Conservation (phyloP, 2,113 vertebrate genomes). For the Apteryx owenii region DNA sequence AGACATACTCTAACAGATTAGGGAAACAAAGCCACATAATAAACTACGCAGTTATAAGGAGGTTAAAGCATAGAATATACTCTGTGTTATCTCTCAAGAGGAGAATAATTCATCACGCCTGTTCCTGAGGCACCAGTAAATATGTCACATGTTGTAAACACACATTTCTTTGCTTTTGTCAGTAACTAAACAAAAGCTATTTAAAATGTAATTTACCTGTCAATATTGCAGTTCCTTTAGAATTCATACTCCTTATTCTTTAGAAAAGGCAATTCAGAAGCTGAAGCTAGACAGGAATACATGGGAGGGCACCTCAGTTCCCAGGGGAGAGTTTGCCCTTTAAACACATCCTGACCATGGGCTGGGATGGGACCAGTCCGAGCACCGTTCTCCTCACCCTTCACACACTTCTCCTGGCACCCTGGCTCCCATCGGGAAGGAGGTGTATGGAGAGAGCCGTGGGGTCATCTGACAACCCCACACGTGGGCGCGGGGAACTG, state of each 20-base stretch:
- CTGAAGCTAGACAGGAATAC: not conserved
- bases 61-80: not conserved
- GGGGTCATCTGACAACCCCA: not conserved
- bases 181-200: not conserved
- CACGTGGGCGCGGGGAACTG: rapidly evolving
- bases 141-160: not conserved
- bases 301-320: rapidly evolving
- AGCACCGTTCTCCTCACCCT: not conserved
- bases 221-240: not conserved
- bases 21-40: not conserved
- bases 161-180: not conserved
- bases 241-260: not conserved
- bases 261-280: not conserved
- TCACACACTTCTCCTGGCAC: rapidly evolving
- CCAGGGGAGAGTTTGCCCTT: not conserved
- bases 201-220: not conserved
- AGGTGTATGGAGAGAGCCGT: rapidly evolving
- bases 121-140: not conserved
- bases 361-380: rapidly evolving
- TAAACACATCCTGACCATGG: not conserved
- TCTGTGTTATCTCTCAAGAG: not conserved
- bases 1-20: not conserved
- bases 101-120: not conserved
- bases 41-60: not conserved
- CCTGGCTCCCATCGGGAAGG: not conserved